Base-by-base conservation (phyloP, 2,113 vertebrate genomes). In the Egretta garzetta region DNA sequence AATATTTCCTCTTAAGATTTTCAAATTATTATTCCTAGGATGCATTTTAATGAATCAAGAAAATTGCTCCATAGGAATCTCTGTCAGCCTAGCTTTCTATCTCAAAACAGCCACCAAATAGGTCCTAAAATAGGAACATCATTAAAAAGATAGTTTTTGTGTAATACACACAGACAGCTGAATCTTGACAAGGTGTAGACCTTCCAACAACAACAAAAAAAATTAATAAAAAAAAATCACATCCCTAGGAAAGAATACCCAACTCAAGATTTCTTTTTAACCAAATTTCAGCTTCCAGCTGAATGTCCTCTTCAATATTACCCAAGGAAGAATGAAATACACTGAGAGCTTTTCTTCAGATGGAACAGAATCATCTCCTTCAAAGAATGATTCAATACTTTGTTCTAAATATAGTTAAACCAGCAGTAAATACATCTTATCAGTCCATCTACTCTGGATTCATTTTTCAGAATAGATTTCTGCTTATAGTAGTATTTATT, bases 391-490 rank as follows among this genome's bases (percentile, higher is more conserved):
- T 85, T 92, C 47, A 55, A 56, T 72, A 67, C 21, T 52, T 50
- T 81, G 26, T 39, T 75, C 80, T 86, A 86, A 89, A 94, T 56
- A 72, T 3, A 76, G 49, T 60, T 84, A 79, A 91, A 76, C 16
- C 45, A 93, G 67, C 59, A 76, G 23, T 49, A 96, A 83, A 95
- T 39, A 52, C 39, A 72, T 50, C 81, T 47, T 85, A 90, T 43
- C 88, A 79, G 35, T 39, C 37, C 72, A 77, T 50, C 39, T 94
- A 52, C 58, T 73, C 14, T 3, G 21, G 37, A 92, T 62, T 90
- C 17, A 79, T 84, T 85, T 84, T 82, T 88, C 87, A 93, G 74
- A 94, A 81, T 8, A 88, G n/a, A 88, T 75, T 87, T 93, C 73
- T 94, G n/a, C 62, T 63, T 79, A 81, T 7, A 85, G 35, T 26